Percentiles rank a stretch among this genome's conserved stretches.
These are phyloP conservation scores for Glaucidium brasilianum DNA, from an alignment of 2,113 vertebrate species.

Conservation along the genomic window DNA sequence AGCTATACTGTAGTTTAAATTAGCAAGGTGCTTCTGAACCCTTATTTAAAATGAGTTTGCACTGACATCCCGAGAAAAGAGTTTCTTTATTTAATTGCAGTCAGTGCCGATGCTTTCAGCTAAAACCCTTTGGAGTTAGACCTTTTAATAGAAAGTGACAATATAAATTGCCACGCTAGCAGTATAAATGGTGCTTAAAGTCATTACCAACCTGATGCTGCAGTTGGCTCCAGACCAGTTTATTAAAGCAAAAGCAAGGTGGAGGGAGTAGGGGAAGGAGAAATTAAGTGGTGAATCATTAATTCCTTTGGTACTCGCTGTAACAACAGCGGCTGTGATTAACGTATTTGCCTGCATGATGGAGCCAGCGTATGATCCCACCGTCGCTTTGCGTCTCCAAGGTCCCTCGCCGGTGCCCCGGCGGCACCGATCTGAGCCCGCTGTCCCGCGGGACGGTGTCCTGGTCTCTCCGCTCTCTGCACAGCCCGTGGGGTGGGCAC, in stretches of 20 bases:
- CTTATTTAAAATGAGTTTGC: conserved; percentile 75
- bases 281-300: conserved; percentile 67
- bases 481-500: background rate
- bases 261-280: conserved; percentile 53
- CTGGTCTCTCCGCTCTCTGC: background rate
- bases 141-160: conserved; percentile 84
- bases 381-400: background rate
- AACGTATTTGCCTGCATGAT: conserved; percentile 23
- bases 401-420: background rate
- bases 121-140: conserved; percentile 75
- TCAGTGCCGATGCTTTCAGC: conserved; percentile 71
- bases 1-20: conserved; percentile 83
- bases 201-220: conserved; percentile 71
- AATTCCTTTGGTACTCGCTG: conserved; percentile 64
- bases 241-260: conserved; percentile 71
- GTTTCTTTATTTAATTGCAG: conserved; percentile 77
- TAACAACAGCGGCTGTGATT: conserved; percentile 54
- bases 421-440: background rate
- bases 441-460: background rate
- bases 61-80: conserved; percentile 77
- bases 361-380: background rate
- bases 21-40: conserved; percentile 74
- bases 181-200: conserved; percentile 75
- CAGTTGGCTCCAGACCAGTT: conserved; percentile 75
- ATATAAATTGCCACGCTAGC: conserved; percentile 75